These are phyloP conservation scores for Ornithoptera priamus DNA, from an alignment of 2,888 invertebrate genomes.

Conservation along the genomic window DNA sequence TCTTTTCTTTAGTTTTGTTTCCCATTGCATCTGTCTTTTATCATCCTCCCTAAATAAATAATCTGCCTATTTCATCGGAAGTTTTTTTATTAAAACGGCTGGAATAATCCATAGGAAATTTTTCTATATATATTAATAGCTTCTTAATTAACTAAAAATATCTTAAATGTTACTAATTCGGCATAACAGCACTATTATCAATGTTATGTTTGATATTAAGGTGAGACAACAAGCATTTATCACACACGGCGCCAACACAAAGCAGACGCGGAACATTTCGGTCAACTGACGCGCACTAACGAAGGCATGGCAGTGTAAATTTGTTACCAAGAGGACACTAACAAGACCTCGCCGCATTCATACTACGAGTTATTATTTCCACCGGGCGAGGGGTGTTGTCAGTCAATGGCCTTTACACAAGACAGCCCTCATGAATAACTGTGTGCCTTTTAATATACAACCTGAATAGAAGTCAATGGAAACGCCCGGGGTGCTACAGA, in stretches of 20 bases:
- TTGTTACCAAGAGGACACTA: slow-evolving; percentile 23
- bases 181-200: too few species aligned
- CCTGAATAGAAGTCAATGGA: not conserved
- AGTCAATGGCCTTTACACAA: slow-evolving; percentile 25
- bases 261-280: slow-evolving; percentile 22
- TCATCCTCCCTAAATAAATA: too few species aligned
- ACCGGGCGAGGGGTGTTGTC: slow-evolving; percentile 17
- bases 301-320: slow-evolving; percentile 25
- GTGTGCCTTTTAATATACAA: slow-evolving; percentile 1
- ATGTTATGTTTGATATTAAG: not conserved
- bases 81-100: too few species aligned
- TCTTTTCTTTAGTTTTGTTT: too few species aligned
- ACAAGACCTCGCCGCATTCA: slow-evolving; percentile 28
- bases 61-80: too few species aligned
- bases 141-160: too few species aligned
- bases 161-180: too few species aligned
- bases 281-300: slow-evolving; percentile 27
- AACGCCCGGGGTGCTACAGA: not conserved
- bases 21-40: too few species aligned
- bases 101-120: too few species aligned
- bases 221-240: slow-evolving; percentile 8
- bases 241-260: slow-evolving; percentile 1
- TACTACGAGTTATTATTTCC: slow-evolving; percentile 24
- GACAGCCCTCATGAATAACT: slow-evolving; percentile 8
- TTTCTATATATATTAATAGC: too few species aligned